Evolutionary conservation across 2,888 invertebrate species (phyloP).

Genomic region (Mellilla xanthometata): DNA sequence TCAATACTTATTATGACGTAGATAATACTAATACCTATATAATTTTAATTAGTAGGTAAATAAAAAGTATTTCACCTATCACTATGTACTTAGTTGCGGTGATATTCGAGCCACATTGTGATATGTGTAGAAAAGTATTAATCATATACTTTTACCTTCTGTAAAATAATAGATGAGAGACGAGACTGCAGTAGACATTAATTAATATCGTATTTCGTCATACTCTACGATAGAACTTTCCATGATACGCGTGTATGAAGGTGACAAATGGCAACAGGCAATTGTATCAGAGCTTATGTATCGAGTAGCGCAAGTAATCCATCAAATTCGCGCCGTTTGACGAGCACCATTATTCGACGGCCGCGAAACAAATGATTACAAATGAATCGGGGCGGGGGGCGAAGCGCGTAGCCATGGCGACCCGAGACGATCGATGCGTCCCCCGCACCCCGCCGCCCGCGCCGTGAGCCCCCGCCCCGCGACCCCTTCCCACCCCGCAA

Average conservation of each 20-base stretch:
- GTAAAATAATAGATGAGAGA: too few species aligned
- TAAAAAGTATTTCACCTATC: too few species aligned
- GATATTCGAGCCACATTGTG: too few species aligned
- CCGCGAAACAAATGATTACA: conserved; percentile 81
- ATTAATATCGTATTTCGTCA: too few species aligned
- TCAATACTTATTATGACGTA: too few species aligned
- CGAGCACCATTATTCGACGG: conserved; percentile 71
- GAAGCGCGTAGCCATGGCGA: conserved; percentile 62
- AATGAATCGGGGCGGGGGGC: conserved; percentile 64
- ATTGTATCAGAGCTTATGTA: conserved; percentile 39
- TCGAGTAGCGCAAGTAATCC: conserved; percentile 46
- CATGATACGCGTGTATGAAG: neutral
- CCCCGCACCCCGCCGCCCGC: conserved; percentile 34
- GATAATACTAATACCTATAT: too few species aligned
- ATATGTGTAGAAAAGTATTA: too few species aligned
- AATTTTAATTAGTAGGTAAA: too few species aligned
- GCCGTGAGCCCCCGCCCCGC: conserved; percentile 45
- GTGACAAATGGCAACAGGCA: conserved; percentile 40
- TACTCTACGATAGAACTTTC: neutral
- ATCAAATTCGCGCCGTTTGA: conserved; percentile 73
- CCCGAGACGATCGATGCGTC: conserved; percentile 76
- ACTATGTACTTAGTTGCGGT: too few species aligned
- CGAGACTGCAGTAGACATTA: too few species aligned
- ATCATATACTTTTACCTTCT: too few species aligned
- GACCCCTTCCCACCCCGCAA: conserved; percentile 55